phyloP scores from a whole-genome alignment of 35 echinoderm and acorn worm species.

The Stichopus chloronotus region DNA sequence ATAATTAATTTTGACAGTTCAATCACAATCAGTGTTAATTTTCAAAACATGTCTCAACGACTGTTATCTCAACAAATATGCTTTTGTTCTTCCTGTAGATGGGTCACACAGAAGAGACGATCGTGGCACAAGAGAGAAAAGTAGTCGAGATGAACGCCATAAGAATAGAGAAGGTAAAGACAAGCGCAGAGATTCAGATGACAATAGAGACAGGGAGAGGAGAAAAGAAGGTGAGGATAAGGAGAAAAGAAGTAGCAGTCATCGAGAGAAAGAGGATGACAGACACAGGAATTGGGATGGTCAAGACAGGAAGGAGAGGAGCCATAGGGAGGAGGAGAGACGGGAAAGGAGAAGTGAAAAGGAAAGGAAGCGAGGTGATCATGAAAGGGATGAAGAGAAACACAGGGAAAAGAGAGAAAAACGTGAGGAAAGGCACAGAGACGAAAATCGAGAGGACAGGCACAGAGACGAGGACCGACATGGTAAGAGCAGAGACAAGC shows the following conservation, averaged over 20 bases:
- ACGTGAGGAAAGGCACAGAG: constrained; percentile 14
- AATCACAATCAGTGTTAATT: too few relatives aligned
- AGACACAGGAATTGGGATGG: background rate
- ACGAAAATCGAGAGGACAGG: background rate
- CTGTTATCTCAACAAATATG: too few relatives aligned
- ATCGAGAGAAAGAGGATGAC: constrained; percentile 1
- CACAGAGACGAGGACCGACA: constrained; percentile 16
- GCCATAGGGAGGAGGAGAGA: background rate
- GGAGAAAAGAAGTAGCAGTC: constrained; percentile 8
- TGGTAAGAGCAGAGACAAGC: background rate
- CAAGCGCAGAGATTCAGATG: constrained; percentile 1
- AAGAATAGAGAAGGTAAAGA: constrained; percentile 19
- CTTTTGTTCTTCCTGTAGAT: background rate
- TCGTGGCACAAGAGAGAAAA: background rate
- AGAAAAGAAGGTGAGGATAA: background rate
- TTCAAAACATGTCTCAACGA: too few relatives aligned
- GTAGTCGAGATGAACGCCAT: background rate
- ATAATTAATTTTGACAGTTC: too few relatives aligned
- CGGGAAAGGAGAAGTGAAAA: background rate
- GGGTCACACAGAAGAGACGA: background rate
- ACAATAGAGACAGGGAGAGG: constrained; percentile 39
- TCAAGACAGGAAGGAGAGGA: background rate
- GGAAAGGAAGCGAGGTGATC: background rate
- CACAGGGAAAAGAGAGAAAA: background rate
- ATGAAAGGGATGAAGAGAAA: constrained; percentile 16